phyloP scores from a whole-genome alignment of 1,140 invertebrate species.

The Trichonephila clavipes region DNA sequence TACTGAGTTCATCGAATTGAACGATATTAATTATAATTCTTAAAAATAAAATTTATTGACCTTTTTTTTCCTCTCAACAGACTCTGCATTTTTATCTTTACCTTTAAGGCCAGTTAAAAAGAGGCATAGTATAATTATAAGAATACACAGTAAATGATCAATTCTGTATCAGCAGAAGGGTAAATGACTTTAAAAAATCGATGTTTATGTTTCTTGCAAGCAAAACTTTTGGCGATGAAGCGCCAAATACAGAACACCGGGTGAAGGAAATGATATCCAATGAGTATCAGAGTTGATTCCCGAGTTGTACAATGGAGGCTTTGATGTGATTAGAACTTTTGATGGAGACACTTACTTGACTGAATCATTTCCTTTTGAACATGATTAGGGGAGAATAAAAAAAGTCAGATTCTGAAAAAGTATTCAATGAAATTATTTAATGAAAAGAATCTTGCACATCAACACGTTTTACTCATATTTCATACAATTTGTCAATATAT shows the following conservation, averaged over 20 bases:
- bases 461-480: not conserved
- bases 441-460: not conserved
- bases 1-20: too few species aligned
- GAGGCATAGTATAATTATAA: too few species aligned
- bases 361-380: slow-evolving; percentile 21
- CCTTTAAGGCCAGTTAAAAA: too few species aligned
- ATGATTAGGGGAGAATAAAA: not conserved
- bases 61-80: too few species aligned
- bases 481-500: not conserved
- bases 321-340: not conserved
- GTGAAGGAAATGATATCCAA: slow-evolving; percentile 32
- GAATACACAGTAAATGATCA: too few species aligned
- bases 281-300: slow-evolving; percentile 27
- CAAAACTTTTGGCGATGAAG: not conserved
- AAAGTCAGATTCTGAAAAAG: not conserved
- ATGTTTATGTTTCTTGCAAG: not conserved
- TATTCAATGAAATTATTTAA: not conserved
- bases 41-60: too few species aligned
- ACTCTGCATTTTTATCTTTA: too few species aligned
- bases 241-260: not conserved
- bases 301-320: slow-evolving; percentile 33
- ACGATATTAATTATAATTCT: too few species aligned
- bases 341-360: slow-evolving; percentile 3
- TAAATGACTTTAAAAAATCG: too few species aligned
- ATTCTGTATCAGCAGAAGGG: too few species aligned